Evolutionary conservation across 2,113 vertebrate genomes (phyloP).

Genomic region (Phoenicopterus ruber): DNA sequence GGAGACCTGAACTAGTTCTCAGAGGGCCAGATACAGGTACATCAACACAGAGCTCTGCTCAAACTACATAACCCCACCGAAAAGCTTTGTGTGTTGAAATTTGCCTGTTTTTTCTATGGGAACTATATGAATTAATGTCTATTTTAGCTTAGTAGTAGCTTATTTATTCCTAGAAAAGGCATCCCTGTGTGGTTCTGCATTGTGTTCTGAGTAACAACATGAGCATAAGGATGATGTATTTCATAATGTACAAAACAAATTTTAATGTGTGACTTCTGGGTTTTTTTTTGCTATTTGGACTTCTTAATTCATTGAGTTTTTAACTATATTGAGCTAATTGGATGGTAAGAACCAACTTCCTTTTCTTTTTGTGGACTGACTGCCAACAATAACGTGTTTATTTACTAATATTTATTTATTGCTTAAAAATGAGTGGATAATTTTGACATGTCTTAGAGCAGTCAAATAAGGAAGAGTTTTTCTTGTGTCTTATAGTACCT

Average conservation of each 20-base stretch:
- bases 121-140: background rate
- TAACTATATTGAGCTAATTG: background rate
- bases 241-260: background rate
- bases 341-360: background rate
- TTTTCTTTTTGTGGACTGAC: background rate
- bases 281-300: background rate
- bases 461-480: background rate
- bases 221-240: background rate
- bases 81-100: background rate
- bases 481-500: background rate
- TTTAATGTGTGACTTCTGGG: background rate
- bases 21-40: background rate
- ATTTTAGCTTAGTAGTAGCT: background rate
- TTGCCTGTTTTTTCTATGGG: accelerated
- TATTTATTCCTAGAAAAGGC: background rate
- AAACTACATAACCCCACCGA: background rate
- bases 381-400: background rate
- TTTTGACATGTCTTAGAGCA: background rate
- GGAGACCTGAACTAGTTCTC: background rate
- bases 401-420: slow-evolving; percentile 6
- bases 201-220: background rate
- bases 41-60: background rate
- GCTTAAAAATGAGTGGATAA: background rate
- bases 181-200: background rate
- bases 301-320: background rate